Conservation (phyloP, 2,113 vertebrate species). For the Macrotis lagotis region DNA sequence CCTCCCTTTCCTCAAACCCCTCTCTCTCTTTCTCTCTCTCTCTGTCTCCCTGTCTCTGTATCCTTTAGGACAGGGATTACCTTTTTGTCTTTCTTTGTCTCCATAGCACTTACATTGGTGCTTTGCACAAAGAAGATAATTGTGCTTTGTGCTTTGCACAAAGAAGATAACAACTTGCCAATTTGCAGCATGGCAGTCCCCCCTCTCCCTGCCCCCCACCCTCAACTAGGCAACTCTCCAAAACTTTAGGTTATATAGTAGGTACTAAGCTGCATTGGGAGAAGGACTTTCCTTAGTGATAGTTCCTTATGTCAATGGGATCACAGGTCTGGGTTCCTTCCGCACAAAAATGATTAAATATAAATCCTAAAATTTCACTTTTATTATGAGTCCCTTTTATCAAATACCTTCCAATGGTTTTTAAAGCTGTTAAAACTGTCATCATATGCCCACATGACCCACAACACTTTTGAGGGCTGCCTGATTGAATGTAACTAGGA, state of each 20-base stretch:
- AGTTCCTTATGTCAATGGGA: background rate
- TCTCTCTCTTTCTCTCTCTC: too few species aligned
- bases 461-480: background rate
- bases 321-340: background rate
- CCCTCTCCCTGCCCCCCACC: too few species aligned
- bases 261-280: background rate
- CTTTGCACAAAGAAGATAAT: background rate
- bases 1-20: too few species aligned
- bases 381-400: background rate
- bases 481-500: background rate
- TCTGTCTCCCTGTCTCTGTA: background rate
- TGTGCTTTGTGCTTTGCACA: background rate
- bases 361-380: background rate
- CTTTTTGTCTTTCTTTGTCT: background rate
- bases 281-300: background rate
- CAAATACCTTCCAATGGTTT: background rate
- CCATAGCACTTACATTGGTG: background rate
- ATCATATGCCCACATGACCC: background rate
- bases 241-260: background rate
- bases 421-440: too few species aligned
- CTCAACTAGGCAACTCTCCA: background rate
- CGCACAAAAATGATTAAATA: background rate
- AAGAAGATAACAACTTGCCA: background rate
- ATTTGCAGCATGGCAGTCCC: background rate
- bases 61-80: background rate